phyloP scores from a whole-genome alignment of 64 coral and sea anemone species.

The Actinia equina region DNA sequence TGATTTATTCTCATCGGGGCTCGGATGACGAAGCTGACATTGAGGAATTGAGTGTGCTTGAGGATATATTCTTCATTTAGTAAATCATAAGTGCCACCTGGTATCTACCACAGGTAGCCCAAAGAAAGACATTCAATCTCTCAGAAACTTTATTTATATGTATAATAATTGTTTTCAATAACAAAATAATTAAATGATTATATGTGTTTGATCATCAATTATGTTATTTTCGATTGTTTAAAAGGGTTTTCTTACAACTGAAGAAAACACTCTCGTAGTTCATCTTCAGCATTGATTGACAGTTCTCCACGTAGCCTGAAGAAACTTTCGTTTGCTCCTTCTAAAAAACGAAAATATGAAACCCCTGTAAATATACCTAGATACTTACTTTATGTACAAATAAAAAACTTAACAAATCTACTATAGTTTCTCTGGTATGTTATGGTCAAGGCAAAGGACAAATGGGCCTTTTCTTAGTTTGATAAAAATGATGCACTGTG shows the following conservation, averaged over 20 bases:
- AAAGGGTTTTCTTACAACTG: constrained; percentile 79
- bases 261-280: constrained; percentile 90
- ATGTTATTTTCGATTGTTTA: background rate
- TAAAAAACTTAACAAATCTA: background rate
- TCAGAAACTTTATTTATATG: background rate
- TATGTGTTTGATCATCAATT: background rate
- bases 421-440: no score
- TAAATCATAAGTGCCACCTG: no score
- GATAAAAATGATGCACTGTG: no score
- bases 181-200: background rate
- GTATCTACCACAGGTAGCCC: no score
- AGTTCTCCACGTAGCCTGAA: constrained; percentile 87
- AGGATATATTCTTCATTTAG: constrained; percentile 52
- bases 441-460: no score
- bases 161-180: background rate
- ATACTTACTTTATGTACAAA: background rate
- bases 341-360: constrained; percentile 25
- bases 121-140: no score
- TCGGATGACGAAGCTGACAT: constrained; percentile 23
- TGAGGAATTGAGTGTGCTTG: constrained; percentile 54
- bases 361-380: background rate
- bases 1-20: background rate
- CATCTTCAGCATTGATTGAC: constrained; percentile 84
- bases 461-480: no score
- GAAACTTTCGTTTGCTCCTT: constrained; percentile 71